These are phyloP conservation scores for Drosophila stalkeri DNA, from an alignment of 2,888 invertebrate genomes.

Conservation along the genomic window DNA sequence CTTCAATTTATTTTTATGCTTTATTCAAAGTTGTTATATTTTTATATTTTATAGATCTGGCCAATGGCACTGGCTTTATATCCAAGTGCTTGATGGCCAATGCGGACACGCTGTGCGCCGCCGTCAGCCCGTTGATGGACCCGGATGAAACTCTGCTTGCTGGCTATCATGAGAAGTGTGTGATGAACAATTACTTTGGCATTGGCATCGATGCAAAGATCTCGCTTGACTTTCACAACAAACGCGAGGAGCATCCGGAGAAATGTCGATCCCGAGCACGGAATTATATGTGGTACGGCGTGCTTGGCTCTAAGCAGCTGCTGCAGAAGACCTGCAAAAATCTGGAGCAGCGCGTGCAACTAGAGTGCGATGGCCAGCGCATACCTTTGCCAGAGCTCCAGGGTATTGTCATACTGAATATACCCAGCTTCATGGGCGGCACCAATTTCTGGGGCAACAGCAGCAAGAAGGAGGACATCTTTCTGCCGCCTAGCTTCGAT, in stretches of 20 bases:
- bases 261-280: slow-evolving; percentile 97
- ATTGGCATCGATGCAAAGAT: slow-evolving; percentile 99
- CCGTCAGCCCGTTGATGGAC: slow-evolving; percentile 97
- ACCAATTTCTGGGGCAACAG: slow-evolving; percentile 99
- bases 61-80: slow-evolving; percentile 93
- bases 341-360: slow-evolving; percentile 96
- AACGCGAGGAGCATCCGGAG: slow-evolving; percentile 98
- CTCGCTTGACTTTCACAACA: slow-evolving; percentile 97
- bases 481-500: slow-evolving; percentile 97
- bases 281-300: slow-evolving; percentile 98
- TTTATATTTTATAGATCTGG: slow-evolving; percentile 55
- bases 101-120: slow-evolving; percentile 97
- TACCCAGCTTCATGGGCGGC: slow-evolving; percentile 99
- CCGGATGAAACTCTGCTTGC: slow-evolving; percentile 94
- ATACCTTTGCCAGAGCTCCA: slow-evolving; percentile 98
- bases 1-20: too few species aligned
- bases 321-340: slow-evolving; percentile 97
- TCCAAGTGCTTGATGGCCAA: slow-evolving; percentile 98
- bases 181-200: slow-evolving; percentile 99
- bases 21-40: too few species aligned
- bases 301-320: slow-evolving; percentile 91
- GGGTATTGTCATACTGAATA: slow-evolving; percentile 98
- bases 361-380: slow-evolving; percentile 98
- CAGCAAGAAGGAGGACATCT: slow-evolving; percentile 95
- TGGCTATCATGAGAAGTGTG: slow-evolving; percentile 96